phyloP scores from a whole-genome alignment of 2,113 vertebrate genomes.

The Saguinus midas region DNA sequence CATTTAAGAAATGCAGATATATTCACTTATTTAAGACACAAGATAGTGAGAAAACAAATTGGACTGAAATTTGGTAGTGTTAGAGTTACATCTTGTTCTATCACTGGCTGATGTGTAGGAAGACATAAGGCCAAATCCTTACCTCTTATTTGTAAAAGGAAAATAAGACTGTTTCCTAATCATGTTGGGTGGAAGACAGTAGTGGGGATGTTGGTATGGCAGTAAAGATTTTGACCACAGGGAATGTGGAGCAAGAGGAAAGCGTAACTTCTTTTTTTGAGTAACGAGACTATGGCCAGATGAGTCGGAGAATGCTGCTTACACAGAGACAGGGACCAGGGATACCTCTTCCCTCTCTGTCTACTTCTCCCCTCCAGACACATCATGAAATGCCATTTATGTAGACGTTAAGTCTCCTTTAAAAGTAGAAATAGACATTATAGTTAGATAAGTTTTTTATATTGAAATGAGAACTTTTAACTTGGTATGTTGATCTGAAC shows the following conservation, averaged over 20 bases:
- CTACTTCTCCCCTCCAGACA: not conserved
- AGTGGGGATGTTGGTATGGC: not conserved
- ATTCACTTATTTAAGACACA: not conserved
- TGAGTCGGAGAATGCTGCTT: not conserved
- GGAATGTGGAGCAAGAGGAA: not conserved
- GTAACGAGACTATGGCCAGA: not conserved
- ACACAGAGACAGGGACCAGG: not conserved
- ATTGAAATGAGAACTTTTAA: conserved; percentile 8
- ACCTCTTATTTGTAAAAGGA: not conserved
- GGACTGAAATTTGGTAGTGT: not conserved
- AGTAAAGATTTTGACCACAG: not conserved
- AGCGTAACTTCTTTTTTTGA: not conserved
- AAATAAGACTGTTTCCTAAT: not conserved
- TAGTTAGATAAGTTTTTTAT: not conserved
- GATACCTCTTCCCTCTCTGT: not conserved
- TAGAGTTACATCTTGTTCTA: not conserved
- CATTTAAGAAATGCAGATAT: not conserved
- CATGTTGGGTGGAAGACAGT: too few species aligned
- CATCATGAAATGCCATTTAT: not conserved
- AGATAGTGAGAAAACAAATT: not conserved
- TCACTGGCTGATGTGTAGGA: not conserved
- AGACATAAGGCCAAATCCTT: not conserved
- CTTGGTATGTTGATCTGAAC: not conserved
- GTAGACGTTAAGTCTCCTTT: not conserved
- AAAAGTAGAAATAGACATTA: not conserved